These are phyloP conservation scores for Perca schrenkii DNA, from an alignment of 2,113 vertebrate species.

Conservation along the genomic window DNA sequence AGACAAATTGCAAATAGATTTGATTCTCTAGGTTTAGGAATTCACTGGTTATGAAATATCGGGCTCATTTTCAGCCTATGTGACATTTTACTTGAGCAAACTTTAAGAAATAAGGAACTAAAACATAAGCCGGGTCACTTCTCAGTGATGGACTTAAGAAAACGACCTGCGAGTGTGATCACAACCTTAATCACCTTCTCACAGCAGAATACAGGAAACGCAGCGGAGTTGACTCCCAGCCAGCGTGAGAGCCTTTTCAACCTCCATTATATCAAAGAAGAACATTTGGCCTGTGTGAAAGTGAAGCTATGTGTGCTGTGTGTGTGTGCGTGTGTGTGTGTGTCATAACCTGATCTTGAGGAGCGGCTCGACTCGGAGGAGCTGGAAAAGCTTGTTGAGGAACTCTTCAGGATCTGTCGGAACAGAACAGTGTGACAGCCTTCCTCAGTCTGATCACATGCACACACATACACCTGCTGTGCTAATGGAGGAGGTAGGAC, in stretches of 20 bases:
- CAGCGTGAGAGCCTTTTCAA: not conserved
- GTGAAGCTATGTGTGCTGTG: conserved; percentile 12
- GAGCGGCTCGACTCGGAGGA: conserved; percentile 83
- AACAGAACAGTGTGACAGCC: conserved; percentile 46
- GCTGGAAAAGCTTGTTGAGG: conserved; percentile 87
- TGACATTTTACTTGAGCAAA: too few relatives aligned
- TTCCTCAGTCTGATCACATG: conserved; percentile 45
- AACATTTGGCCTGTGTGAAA: not conserved
- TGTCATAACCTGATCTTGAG: conserved; percentile 84
- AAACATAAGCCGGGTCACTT: not conserved
- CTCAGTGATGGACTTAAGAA: not conserved
- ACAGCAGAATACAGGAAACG: not conserved
- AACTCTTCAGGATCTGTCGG: conserved; percentile 89
- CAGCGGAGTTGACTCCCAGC: not conserved
- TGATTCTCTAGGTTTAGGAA: not conserved
- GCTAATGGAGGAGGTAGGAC: not conserved
- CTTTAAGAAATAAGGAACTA: not conserved
- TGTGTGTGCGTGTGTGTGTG: not conserved
- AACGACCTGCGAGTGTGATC: not conserved
- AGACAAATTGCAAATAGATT: too few relatives aligned
- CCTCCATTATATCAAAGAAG: not conserved
- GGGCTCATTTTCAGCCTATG: not conserved
- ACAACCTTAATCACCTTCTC: not conserved
- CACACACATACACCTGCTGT: not conserved
- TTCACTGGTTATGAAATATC: not conserved